A percentile compares a stretch with the other conserved stretches of the same genome.
Evolutionary conservation across 2,888 invertebrate species (phyloP).

Genomic region (Noctua fimbriata): DNA sequence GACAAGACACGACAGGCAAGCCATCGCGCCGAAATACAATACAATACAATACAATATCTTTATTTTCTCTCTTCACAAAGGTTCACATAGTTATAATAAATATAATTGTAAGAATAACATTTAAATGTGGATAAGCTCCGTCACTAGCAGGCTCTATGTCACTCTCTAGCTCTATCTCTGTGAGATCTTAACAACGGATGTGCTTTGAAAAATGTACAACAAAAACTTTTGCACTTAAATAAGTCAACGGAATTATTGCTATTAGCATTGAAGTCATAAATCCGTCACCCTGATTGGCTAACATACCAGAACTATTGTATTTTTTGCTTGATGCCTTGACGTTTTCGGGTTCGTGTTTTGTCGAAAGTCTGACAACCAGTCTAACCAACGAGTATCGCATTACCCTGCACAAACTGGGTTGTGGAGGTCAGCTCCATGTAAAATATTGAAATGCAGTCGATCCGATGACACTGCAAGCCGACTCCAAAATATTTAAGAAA

Average conservation of each 20-base stretch:
- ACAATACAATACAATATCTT: no score
- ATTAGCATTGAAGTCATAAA: not conserved
- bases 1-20: not conserved
- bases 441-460: not conserved
- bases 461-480: not conserved
- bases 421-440: not conserved
- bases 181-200: not conserved
- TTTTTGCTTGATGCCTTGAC: not conserved
- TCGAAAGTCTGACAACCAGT: not conserved
- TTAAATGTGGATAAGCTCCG: slow-evolving; percentile 16
- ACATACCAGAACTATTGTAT: not conserved
- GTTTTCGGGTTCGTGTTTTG: not conserved
- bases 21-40: no score
- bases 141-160: not conserved
- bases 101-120: no score
- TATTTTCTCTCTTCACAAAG: no score
- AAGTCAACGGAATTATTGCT: not conserved
- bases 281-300: not conserved
- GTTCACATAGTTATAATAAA: no score
- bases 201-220: not conserved
- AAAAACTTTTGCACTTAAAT: not conserved
- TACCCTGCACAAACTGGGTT: not conserved
- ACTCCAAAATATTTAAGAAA: not conserved
- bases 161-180: no score
- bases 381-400: not conserved